phyloP scores from a whole-genome alignment of 2,797 vertebrate genomes.

The Anableps anableps region DNA sequence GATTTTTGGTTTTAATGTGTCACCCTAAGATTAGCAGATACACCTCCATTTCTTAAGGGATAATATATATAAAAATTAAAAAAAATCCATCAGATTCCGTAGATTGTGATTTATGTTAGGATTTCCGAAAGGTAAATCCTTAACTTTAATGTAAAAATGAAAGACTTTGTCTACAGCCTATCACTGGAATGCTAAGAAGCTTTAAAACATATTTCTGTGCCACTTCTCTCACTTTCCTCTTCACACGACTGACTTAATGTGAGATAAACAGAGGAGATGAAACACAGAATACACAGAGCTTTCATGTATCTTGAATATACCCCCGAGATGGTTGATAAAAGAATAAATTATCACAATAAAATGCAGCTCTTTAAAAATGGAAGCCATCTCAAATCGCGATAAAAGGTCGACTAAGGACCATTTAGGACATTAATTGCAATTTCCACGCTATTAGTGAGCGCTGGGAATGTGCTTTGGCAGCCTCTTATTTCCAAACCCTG shows the following conservation, averaged over 20 bases:
- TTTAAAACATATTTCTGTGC: constrained; percentile 42
- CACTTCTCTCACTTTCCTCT: constrained; percentile 35
- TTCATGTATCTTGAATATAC: constrained; percentile 72
- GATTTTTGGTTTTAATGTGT: neutral
- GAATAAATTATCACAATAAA: constrained; percentile 90
- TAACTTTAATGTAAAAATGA: constrained; percentile 30
- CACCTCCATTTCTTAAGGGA: neutral
- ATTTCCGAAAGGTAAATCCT: constrained; percentile 3
- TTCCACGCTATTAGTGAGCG: constrained; percentile 92
- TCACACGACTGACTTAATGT: constrained; percentile 43
- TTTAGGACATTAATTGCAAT: constrained; percentile 97
- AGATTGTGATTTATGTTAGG: neutral
- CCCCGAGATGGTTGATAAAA: constrained; percentile 83
- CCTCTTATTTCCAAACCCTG: constrained; percentile 98
- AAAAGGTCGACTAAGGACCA: constrained; percentile 95
- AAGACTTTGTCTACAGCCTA: constrained; percentile 14
- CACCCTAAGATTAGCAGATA: neutral
- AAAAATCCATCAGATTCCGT: neutral
- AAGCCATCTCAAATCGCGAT: constrained; percentile 85
- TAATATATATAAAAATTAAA: neutral
- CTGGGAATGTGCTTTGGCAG: constrained; percentile 90
- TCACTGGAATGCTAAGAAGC: constrained; percentile 23
- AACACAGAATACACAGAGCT: constrained; percentile 61
- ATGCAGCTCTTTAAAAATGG: constrained; percentile 85
- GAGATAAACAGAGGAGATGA: constrained; percentile 63